Evolutionary conservation across 2,888 invertebrate species (phyloP), one percentile per base, ranked within the genome.

Genomic region (Drosophila lacicola): DNA sequence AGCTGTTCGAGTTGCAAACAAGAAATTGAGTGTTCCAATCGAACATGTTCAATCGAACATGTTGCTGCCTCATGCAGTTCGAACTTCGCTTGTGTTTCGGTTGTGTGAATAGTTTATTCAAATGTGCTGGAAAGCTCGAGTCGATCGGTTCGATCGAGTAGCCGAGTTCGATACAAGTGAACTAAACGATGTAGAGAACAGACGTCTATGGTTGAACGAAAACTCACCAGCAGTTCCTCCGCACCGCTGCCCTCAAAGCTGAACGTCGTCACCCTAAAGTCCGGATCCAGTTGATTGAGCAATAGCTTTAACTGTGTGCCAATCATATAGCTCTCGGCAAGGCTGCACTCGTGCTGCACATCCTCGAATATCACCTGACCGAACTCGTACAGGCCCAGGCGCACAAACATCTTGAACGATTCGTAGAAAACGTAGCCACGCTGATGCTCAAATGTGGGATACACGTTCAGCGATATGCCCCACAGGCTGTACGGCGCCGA

Each of bases 351-450:
- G 0, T 51, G 6, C 39, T 77, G 55, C 9, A 90, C 58, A 42
- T 80, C 62, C 0, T 57, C 34, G 19, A 82, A 90, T 29, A 90
- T 60, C 13, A 88, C 70, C 53, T 89, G 70, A 0, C 73, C 89
- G 51, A 90, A 90, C 56, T 82, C 79, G 58, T 77, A 90, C 4
- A 90, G 73, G 4, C 90, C 90, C 56, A 90, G 42, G 3, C 68
- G 62, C 2, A 78, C 61, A 49, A 90, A 87, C 13, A 72, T 21
- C 3, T 56, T 70, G 3, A 85, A 66, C 1, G 76, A 74, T 4
- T 72, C 63, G 21, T 62, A 75, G 41, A 83, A 89, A 2, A 60
- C n/a, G 2, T 19, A 3, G 3, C 56, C 60, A 3, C 64, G 72
- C 1, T 6, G 1, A 0, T 64, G 49, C 0, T 55, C 25, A 8